These are phyloP conservation scores for Meda fulgida DNA, from an alignment of 2,797 vertebrate genomes.

Conservation along the genomic window DNA sequence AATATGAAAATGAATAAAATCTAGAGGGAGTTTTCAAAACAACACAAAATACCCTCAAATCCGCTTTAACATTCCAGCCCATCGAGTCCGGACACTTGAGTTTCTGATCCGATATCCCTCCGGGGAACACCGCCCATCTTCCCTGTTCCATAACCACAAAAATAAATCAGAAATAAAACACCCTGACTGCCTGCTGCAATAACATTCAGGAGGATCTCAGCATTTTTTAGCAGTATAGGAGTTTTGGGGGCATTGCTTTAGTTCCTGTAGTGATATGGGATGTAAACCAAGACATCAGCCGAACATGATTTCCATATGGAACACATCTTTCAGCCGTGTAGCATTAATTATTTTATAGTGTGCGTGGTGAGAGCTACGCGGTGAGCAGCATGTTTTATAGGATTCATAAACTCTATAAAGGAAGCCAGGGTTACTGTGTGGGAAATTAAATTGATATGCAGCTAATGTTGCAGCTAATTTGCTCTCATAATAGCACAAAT, in stretches of 20 bases:
- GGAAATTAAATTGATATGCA: slow-evolving; percentile 54
- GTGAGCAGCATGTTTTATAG: slow-evolving; percentile 44
- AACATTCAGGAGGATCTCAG: slow-evolving; percentile 54
- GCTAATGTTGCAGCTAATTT: slow-evolving; percentile 40
- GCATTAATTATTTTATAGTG: slow-evolving; percentile 56
- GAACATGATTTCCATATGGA: slow-evolving; percentile 47
- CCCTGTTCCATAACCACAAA: slow-evolving; percentile 4
- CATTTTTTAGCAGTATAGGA: slow-evolving; percentile 28
- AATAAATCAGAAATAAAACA: slow-evolving; percentile 60
- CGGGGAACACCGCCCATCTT: slow-evolving; percentile 12
- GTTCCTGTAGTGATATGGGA: slow-evolving; percentile 27
- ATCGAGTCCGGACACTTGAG: not conserved
- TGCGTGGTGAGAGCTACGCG: slow-evolving; percentile 33
- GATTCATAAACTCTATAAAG: slow-evolving; percentile 45
- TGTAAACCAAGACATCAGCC: slow-evolving; percentile 23
- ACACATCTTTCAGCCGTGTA: slow-evolving; percentile 29
- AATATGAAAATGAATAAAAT: not conserved
- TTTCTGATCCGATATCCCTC: slow-evolving; percentile 14
- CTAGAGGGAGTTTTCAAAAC: not conserved
- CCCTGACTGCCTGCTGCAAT: slow-evolving; percentile 41
- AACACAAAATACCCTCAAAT: slow-evolving; percentile 6
- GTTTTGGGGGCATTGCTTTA: slow-evolving; percentile 16
- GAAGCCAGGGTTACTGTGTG: slow-evolving; percentile 29
- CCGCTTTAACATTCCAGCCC: not conserved
- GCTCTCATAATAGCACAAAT: not conserved